Base-by-base conservation (phyloP, 2,113 vertebrate species). In the Chamaea fasciata region DNA sequence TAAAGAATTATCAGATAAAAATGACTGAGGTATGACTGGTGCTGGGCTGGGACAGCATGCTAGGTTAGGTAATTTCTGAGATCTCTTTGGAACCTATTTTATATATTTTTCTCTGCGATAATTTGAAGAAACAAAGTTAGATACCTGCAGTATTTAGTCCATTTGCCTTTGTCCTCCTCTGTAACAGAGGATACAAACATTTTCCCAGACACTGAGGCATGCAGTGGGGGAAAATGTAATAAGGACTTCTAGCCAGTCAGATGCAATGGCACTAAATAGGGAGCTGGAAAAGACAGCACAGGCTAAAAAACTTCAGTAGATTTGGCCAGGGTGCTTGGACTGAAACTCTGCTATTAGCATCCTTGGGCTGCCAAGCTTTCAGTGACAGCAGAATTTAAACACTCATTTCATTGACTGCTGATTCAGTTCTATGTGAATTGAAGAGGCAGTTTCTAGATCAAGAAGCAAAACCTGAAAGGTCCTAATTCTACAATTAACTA, bases 301-400 rank as follows among this genome's bases (percentile, higher is more conserved):
- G n/a, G 21, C 55, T 89, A 74, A 55, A 93, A 87, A 93, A 76
- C 69, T 92, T 94, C 52, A 68, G 74, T 82, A 59, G 76, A 83
- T 93, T 89, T 92, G 64, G 92, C 71, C 13, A n/a, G 76, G 89
- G 80, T n/a, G n/a, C 57, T 93, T 89, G 74, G 69, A 87, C 52
- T 85, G 83, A 77, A 95, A 91, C 74, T 92, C 46, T 82, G 80
- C 87, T 96, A 91, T 87, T 92, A 92, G 77, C 83, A 96, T 87
- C 87, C 56, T 84, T 89, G 87, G 77, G 57, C 87, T 97, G 94
- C 91, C 94, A 94, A 94, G 74, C 46, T 94, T 93, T 87, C 83
- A 89, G 74, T 85, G 77, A 84, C 89, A 94, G 86, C 76, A 92
- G 60, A 96, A 97, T 96, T 96, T 95, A 93, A 93, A 88, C 80